Conservation (phyloP, 1,140 invertebrate species). For the Alviniconcha marisindica region DNA sequence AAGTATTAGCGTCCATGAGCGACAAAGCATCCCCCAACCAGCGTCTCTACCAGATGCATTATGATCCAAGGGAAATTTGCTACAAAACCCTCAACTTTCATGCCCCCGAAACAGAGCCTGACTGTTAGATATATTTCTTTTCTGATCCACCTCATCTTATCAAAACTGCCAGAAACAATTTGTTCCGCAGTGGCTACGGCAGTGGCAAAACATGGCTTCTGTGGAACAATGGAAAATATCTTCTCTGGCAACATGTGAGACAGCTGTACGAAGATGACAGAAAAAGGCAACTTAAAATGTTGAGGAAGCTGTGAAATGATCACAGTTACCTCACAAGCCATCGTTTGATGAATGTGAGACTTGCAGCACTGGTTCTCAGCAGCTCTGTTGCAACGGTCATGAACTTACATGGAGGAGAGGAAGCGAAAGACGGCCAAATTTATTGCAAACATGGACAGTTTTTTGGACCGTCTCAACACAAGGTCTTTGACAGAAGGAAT, state of each 20-base stretch:
- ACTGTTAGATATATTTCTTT: constrained; percentile 33
- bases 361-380: constrained; percentile 34
- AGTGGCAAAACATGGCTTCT: constrained; percentile 20
- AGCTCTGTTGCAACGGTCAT: neutral
- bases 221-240: constrained; percentile 35
- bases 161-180: constrained; percentile 44
- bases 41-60: constrained; percentile 32
- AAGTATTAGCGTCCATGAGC: neutral
- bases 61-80: neutral
- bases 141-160: constrained; percentile 43
- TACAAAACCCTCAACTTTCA: neutral
- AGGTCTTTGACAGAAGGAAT: neutral
- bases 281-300: constrained; percentile 7
- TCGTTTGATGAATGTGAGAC: constrained; percentile 25
- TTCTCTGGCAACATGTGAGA: constrained; percentile 34
- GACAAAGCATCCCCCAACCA: constrained; percentile 30
- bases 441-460: neutral
- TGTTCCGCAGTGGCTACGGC: neutral
- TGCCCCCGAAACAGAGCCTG: constrained; percentile 7
- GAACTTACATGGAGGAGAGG: neutral
- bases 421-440: neutral
- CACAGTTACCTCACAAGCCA: constrained; percentile 21
- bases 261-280: constrained; percentile 30
- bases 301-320: constrained; percentile 36
- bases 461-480: constrained; percentile 23